phyloP scores from a whole-genome alignment of 2,113 vertebrate species.

The Cephalopterus ornatus region DNA sequence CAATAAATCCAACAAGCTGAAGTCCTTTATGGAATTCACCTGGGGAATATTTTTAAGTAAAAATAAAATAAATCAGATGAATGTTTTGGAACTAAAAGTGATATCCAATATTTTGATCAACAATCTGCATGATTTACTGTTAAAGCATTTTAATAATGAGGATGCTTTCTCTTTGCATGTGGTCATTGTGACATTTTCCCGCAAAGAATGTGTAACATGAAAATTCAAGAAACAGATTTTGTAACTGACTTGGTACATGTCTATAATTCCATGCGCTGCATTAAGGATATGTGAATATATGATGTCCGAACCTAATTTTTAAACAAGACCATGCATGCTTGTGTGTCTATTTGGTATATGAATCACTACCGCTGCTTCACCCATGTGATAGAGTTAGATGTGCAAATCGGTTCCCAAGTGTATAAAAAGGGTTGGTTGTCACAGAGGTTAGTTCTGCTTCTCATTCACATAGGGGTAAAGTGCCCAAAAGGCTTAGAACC shows the following conservation, averaged over 20 bases:
- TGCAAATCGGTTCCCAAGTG: neutral
- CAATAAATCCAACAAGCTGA: slow-evolving; percentile 65
- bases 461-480: neutral
- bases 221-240: slow-evolving; percentile 49
- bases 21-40: slow-evolving; percentile 32
- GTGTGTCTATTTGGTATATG: neutral
- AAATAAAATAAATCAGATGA: neutral
- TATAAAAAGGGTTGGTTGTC: neutral
- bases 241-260: slow-evolving; percentile 33
- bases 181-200: slow-evolving; percentile 39
- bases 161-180: slow-evolving; percentile 70
- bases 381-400: neutral
- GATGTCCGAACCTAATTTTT: slow-evolving; percentile 8
- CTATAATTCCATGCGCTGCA: neutral
- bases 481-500: neutral
- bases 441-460: neutral
- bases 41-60: slow-evolving; percentile 22
- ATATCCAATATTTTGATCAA: slow-evolving; percentile 65
- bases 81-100: slow-evolving; percentile 54
- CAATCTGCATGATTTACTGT: slow-evolving; percentile 60
- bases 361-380: neutral
- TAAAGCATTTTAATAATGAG: slow-evolving; percentile 68
- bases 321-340: neutral
- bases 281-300: slow-evolving; percentile 21
- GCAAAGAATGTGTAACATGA: neutral